Percentiles rank a stretch among this genome's conserved stretches.
Evolutionary conservation across 2,888 invertebrate species (phyloP).

Genomic region (Sialis fuliginosa): DNA sequence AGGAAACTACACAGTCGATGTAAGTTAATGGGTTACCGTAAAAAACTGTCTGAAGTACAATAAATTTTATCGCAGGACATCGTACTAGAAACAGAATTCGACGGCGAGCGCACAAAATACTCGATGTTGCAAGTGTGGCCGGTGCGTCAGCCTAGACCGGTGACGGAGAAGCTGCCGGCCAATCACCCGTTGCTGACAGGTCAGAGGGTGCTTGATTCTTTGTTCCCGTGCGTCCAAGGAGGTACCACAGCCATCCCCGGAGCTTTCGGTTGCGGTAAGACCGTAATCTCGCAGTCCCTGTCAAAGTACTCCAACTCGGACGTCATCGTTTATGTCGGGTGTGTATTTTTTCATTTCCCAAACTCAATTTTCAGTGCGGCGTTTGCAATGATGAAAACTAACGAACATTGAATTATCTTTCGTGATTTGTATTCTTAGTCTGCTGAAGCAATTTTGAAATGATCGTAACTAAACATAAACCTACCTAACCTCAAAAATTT

Average conservation of each 20-base stretch:
- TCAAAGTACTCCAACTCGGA: constrained; percentile 99
- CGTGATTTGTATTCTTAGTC: too few species aligned
- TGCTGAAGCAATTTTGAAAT: too few species aligned
- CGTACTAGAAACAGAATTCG: constrained; percentile 97
- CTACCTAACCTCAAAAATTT: too few species aligned
- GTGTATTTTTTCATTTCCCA: not conserved
- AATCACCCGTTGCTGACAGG: constrained; percentile 97
- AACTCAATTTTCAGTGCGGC: too few species aligned
- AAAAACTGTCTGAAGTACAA: not conserved
- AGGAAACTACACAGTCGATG: constrained; percentile 86
- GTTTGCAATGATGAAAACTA: too few species aligned
- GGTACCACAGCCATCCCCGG: constrained; percentile 99
- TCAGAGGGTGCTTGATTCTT: constrained; percentile 92
- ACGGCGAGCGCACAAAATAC: constrained; percentile 81
- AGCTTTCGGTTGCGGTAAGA: constrained; percentile 99
- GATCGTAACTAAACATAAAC: too few species aligned
- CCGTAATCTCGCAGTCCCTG: constrained; percentile 97
- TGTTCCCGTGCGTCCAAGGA: constrained; percentile 98
- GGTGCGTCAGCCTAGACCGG: constrained; percentile 91
- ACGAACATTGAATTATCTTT: too few species aligned
- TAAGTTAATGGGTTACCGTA: constrained; percentile 28
- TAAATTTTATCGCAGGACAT: constrained; percentile 45
- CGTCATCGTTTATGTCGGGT: constrained; percentile 91
- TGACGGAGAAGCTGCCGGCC: constrained; percentile 94
- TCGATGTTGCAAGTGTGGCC: constrained; percentile 99